These are phyloP conservation scores for Amphiprion ocellaris DNA, from an alignment of 2,113 vertebrate species.

Conservation along the genomic window DNA sequence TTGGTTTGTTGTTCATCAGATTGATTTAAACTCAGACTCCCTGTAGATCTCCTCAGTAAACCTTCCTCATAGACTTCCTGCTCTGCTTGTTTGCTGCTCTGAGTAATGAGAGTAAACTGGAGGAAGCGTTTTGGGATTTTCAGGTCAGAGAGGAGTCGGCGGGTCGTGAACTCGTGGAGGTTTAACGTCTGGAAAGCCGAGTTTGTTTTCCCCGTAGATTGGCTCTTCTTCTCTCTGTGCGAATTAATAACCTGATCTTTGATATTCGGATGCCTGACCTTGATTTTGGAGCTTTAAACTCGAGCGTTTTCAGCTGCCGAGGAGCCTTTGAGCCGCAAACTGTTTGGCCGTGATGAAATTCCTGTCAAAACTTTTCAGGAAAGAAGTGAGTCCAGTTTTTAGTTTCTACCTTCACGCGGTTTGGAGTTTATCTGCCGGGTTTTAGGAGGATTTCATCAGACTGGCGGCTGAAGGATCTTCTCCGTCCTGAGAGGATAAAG, in stretches of 20 bases:
- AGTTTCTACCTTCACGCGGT: slow-evolving; percentile 40
- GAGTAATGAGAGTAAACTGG: slow-evolving; percentile 20
- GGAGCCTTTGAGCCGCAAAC: slow-evolving; percentile 14
- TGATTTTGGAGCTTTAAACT: background rate
- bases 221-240: background rate
- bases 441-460: slow-evolving; percentile 62
- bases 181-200: slow-evolving; percentile 16
- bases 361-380: slow-evolving; percentile 50
- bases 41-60: background rate
- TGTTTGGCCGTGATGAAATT: slow-evolving; percentile 28
- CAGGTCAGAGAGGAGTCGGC: slow-evolving; percentile 17
- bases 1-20: no score
- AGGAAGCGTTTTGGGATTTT: background rate
- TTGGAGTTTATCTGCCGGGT: slow-evolving; percentile 46
- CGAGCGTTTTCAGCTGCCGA: background rate
- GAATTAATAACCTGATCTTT: slow-evolving; percentile 10
- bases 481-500: slow-evolving; percentile 38
- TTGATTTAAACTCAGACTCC: slow-evolving; percentile 7
- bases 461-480: slow-evolving; percentile 41
- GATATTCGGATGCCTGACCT: slow-evolving; percentile 13
- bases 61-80: background rate
- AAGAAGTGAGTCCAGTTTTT: slow-evolving; percentile 23
- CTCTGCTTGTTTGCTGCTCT: slow-evolving; percentile 30
- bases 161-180: slow-evolving; percentile 24
- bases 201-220: background rate